Base-by-base conservation (phyloP, 2,888 invertebrate genomes). In the Lasioglossum villosulum region DNA sequence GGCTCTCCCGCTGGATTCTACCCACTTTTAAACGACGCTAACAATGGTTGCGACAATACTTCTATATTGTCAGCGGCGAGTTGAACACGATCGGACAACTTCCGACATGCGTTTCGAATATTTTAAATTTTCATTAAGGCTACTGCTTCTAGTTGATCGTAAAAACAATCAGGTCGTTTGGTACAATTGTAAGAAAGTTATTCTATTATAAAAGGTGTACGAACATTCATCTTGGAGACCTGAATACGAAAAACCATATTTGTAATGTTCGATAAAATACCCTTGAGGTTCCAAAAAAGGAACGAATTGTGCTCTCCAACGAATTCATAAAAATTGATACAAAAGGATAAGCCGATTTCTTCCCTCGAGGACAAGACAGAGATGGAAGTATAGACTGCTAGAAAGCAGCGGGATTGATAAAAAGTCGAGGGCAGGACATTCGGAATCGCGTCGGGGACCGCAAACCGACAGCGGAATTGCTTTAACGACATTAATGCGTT, bases 401-500 rank as follows among this genome's bases (percentile, higher is more conserved):
- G 1, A 23, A 19, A 23, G 23, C 34, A 8, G 8, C 19, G 23
- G 12, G 37, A 68, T 66, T 66, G 34, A 30, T 19, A 19, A 37
- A 16, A 45, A 52, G 23, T 23, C 23, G 23, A 4, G 0, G 2
- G 8, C 8, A 68, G 12, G 34, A 68, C 19, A 34, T 37, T 34
- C 19, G 37, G 34, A 37, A 37, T 68, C 23, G 37, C 68, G 68
- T n/a, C 39, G n/a, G 3, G 30, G 10, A 23, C 8, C 30, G n/a
- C 14, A 37, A 39, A 16, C 66, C 52, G 39, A 0, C 45, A 63
- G 48, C 6, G 19, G 5, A 48, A 79, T 80, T 52, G 27, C 23
- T 45, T 80, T 70, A 56, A 70, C 56, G 39, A 77, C 48, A 71
- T 63, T 80, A 71, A 37, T 45, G 23, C 71, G 12, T 70, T 63